A percentile compares a stretch with the other conserved stretches of the same genome.
phyloP scores from a whole-genome alignment of 2,888 invertebrate species.

The Mythimna ferrago region DNA sequence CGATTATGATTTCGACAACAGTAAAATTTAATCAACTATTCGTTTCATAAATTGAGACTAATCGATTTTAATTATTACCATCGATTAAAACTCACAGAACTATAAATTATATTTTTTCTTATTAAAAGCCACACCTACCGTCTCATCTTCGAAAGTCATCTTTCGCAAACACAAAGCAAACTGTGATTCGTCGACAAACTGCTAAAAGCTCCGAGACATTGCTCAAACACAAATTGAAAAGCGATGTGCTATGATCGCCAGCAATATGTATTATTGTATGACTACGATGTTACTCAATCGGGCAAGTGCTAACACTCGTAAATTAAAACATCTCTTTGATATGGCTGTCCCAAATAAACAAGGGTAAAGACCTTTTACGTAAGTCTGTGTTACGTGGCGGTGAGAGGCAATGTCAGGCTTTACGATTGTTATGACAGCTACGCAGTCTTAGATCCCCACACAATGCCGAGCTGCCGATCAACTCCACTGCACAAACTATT shows the following conservation, averaged over 20 bases:
- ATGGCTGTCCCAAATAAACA: conserved; percentile 88
- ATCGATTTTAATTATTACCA: conserved; percentile 34
- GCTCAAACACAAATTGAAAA: conserved; percentile 78
- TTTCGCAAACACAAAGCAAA: conserved; percentile 73
- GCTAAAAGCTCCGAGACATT: conserved; percentile 76
- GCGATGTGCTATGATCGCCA: conserved; percentile 72
- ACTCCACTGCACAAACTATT: conserved; percentile 48
- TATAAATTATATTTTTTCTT: conserved; percentile 37
- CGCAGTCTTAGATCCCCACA: conserved; percentile 74
- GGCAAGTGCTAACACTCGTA: conserved; percentile 82
- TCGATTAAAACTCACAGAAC: conserved; percentile 17
- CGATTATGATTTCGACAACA: conserved; percentile 36
- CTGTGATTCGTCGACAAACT: conserved; percentile 64
- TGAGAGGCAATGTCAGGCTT: conserved; percentile 90
- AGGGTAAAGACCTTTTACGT: conserved; percentile 90
- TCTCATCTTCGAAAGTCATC: conserved; percentile 52
- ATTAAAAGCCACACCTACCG: conserved; percentile 47
- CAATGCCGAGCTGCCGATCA: conserved; percentile 61
- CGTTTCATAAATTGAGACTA: conserved; percentile 18
- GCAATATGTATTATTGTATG: conserved; percentile 65
- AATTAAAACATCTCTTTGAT: conserved; percentile 87
- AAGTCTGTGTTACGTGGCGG: conserved; percentile 84
- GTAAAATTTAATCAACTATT: conserved; percentile 34
- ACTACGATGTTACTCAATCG: conserved; percentile 78
- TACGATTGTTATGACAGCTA: conserved; percentile 81